phyloP scores from a whole-genome alignment of 2,888 invertebrate species.

The Bombylius major region DNA sequence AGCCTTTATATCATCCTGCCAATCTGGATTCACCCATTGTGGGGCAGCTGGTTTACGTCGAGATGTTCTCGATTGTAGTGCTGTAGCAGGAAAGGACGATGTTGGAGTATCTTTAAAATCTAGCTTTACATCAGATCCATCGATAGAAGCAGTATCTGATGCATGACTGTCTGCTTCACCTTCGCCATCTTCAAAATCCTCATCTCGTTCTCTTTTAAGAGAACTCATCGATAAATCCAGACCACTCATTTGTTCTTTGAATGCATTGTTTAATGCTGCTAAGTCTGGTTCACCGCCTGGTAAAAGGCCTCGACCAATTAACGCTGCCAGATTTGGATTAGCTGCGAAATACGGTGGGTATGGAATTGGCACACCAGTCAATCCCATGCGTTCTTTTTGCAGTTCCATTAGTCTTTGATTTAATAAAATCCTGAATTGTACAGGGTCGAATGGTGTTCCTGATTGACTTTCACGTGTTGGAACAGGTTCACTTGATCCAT shows the following conservation, averaged over 20 bases:
- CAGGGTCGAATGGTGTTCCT: conserved; percentile 74
- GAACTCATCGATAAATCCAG: conserved; percentile 77
- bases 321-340: conserved; percentile 61
- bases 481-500: conserved; percentile 58
- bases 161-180: conserved; percentile 49
- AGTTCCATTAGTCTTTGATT: conserved; percentile 81
- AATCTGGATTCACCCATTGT: conserved; percentile 94
- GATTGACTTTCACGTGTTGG: conserved; percentile 59
- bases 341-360: conserved; percentile 68
- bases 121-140: conserved; percentile 20
- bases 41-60: conserved; percentile 91
- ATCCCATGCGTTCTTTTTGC: conserved; percentile 71
- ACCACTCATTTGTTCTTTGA: conserved; percentile 71
- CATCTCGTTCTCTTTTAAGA: conserved; percentile 55
- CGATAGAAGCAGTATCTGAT: conserved; percentile 26
- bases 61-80: conserved; percentile 41
- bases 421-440: conserved; percentile 76
- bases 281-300: conserved; percentile 47
- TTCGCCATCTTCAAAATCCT: conserved; percentile 41
- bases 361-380: conserved; percentile 61
- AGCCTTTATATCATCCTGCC: conserved; percentile 54
- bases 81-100: conserved; percentile 38
- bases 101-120: conserved; percentile 21
- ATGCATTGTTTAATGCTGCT: conserved; percentile 43
- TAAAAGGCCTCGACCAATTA: conserved; percentile 55